Evolutionary conservation across 2,888 invertebrate genomes (phyloP), one percentile per base, ranked within the genome.

Genomic region (Thymelicus lineola): DNA sequence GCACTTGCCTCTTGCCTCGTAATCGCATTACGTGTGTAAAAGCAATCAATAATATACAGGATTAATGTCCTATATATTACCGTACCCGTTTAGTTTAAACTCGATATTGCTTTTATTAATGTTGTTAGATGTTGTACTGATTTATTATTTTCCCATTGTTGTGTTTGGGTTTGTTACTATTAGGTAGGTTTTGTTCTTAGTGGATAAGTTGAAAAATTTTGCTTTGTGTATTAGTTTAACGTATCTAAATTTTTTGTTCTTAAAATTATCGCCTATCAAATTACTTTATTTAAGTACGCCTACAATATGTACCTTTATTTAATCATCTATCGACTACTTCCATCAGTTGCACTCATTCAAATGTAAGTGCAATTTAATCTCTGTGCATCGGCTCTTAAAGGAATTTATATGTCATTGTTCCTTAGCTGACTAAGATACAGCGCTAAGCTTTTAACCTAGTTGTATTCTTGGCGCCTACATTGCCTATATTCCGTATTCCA

Each of bases 361-460:
- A n/a, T 28, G 46, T 50, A 35, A 64, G 60, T 46, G 70, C 70
- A 65, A 53, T 70, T 60, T 70, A 65, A 65, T 70, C 63, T 70
- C 63, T 50, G 50, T 50, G 58, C 35, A 64, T 64, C 69, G 64
- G 73, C 72, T 59, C 68, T 73, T 70, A 76, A 74, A 74, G 73
- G 71, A 72, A 72, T 72, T 75, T 76, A 74, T 75, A 73, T 75
- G 69, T 67, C 64, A 70, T 74, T 72, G 71, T 72, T 71, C 64
- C 63, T 70, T 62, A 63, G 67, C 62, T 53, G 67, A 71, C 70
- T 66, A 70, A 70, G 48, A 66, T 81, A 88, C 86, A 85, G 74
- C 83, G 79, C 79, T 87, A 87, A 88, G 89, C 90, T 90, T 89
- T 88, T 90, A 89, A 87, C 87, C 86, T 79, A 85, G 85, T 86